These are phyloP conservation scores for Pipa parva DNA, from an alignment of 2,113 vertebrate species.

Conservation along the genomic window DNA sequence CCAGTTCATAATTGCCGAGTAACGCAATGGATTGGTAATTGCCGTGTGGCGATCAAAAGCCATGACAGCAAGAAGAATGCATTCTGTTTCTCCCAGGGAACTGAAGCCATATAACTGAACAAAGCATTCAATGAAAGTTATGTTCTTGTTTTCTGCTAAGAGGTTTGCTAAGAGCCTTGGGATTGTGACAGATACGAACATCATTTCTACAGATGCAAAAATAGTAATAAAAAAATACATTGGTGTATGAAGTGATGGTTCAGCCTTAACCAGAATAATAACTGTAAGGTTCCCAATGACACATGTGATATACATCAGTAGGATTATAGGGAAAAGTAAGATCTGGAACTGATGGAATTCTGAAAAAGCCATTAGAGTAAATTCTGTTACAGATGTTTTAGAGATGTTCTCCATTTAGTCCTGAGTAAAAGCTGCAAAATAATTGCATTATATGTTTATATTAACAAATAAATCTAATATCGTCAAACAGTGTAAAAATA, in stretches of 20 bases:
- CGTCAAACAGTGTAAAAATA: too few relatives aligned
- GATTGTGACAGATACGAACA: not conserved
- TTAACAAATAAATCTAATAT: too few relatives aligned
- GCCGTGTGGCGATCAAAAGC: conserved; percentile 47
- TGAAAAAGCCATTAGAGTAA: not conserved
- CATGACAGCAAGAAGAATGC: conserved; percentile 40
- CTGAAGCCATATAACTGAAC: not conserved
- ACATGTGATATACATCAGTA: not conserved
- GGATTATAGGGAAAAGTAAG: not conserved
- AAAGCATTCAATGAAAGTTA: conserved; percentile 18
- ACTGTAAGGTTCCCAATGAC: conserved; percentile 7
- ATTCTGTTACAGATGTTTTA: not conserved
- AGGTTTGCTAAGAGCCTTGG: conserved; percentile 10
- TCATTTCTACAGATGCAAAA: not conserved
- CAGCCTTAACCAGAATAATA: not conserved
- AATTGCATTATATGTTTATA: too few relatives aligned
- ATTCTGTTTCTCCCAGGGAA: conserved; percentile 8
- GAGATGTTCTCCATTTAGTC: not conserved
- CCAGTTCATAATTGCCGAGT: conserved; percentile 46
- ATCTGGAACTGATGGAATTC: not conserved
- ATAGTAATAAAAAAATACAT: conserved; percentile 28
- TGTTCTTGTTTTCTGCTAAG: not conserved
- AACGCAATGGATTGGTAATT: conserved; percentile 49
- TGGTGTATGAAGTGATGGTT: not conserved
- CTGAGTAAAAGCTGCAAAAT: too few relatives aligned